phyloP scores from a whole-genome alignment of 2,888 invertebrate species.

The Epirrhoe alternata region DNA sequence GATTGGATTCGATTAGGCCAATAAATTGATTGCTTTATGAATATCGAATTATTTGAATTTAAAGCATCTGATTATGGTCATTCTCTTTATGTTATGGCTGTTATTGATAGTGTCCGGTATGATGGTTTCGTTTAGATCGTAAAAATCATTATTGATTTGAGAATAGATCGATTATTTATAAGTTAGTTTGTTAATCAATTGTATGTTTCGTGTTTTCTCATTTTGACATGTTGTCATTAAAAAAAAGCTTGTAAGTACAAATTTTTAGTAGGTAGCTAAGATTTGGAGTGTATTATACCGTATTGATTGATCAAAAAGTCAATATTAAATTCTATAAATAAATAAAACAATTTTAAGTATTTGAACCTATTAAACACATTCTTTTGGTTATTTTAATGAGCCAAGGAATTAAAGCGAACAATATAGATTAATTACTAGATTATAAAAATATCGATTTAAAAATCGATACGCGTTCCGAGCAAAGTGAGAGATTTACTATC shows the following conservation, averaged over 20 bases:
- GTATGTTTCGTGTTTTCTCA: neutral
- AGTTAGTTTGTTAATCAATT: neutral
- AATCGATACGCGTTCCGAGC: constrained; percentile 58
- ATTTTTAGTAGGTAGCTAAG: no score
- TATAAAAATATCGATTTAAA: constrained; percentile 40
- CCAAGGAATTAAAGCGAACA: neutral
- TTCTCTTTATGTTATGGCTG: constrained; percentile 5
- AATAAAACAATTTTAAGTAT: no score
- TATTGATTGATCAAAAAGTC: no score
- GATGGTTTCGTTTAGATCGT: constrained; percentile 7
- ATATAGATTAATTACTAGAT: constrained; percentile 2
- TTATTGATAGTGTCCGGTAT: constrained; percentile 27
- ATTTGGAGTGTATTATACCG: no score
- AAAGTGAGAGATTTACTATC: constrained; percentile 65
- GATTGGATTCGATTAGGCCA: constrained; percentile 31
- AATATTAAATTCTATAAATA: no score
- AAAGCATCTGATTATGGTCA: constrained; percentile 23
- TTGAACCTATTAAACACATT: neutral
- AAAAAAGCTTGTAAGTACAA: no score
- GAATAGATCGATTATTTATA: neutral
- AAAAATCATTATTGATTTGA: constrained; percentile 15
- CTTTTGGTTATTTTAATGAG: neutral
- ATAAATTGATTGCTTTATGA: constrained; percentile 33
- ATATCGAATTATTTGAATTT: constrained; percentile 29
- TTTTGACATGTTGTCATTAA: neutral